Evolutionary conservation across 2,888 invertebrate species (phyloP).

Genomic region (Luperina nickerlii): DNA sequence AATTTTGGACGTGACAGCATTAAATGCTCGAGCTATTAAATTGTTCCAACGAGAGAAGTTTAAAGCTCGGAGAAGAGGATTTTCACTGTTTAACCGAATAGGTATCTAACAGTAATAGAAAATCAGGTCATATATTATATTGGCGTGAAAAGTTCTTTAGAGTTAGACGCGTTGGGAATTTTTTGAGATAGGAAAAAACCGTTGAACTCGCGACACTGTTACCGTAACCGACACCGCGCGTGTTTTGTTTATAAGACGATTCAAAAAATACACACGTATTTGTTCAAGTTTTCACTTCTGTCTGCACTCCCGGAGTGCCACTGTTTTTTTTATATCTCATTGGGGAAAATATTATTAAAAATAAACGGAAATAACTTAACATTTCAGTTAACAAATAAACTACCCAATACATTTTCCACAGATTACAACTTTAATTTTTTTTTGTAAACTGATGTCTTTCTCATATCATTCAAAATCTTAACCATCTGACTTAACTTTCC

Average conservation of each 20-base stretch:
- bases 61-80: background rate
- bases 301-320: too few species aligned
- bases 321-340: background rate
- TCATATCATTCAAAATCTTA: background rate
- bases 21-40: background rate
- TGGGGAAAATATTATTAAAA: background rate
- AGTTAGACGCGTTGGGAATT: too few species aligned
- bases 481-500: background rate
- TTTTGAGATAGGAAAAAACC: too few species aligned
- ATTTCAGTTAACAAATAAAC: background rate
- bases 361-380: background rate
- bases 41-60: background rate
- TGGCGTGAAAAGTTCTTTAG: too few species aligned
- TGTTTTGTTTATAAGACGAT: too few species aligned
- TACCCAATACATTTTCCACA: background rate
- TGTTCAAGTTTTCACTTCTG: too few species aligned
- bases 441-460: background rate
- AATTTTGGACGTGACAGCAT: background rate
- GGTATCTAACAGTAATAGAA: background rate
- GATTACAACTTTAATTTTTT: too few species aligned
- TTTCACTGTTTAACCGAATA: background rate
- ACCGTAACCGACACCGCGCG: too few species aligned
- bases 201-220: too few species aligned
- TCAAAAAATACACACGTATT: too few species aligned
- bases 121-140: too few species aligned